Evolutionary conservation across 2,113 vertebrate species (phyloP).

Genomic region (Orcinus orca): DNA sequence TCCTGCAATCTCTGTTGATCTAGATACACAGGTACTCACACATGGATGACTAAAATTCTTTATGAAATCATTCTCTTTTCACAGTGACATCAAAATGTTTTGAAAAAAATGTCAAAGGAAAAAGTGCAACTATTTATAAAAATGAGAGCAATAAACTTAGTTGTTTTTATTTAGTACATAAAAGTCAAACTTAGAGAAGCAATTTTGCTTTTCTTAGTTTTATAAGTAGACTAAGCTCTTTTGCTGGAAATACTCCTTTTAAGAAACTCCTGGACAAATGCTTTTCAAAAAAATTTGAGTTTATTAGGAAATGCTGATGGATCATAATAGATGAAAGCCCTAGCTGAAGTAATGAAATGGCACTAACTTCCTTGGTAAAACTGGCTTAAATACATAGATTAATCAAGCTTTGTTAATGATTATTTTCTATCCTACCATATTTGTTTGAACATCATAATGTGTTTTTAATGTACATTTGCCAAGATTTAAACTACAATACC

Average conservation of each 20-base stretch:
- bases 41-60: background rate
- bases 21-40: background rate
- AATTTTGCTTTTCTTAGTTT: constrained; percentile 20
- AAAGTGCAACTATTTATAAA: background rate
- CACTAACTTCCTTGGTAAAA: constrained; percentile 12
- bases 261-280: background rate
- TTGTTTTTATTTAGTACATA: background rate
- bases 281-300: background rate
- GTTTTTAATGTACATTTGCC: constrained; percentile 24
- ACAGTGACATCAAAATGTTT: background rate
- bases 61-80: background rate
- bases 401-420: background rate
- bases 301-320: constrained; percentile 35
- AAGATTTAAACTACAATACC: constrained; percentile 50
- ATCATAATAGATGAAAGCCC: constrained; percentile 37
- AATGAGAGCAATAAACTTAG: background rate
- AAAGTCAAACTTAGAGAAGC: background rate
- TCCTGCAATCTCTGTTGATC: background rate
- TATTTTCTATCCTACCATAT: constrained; percentile 43
- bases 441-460: constrained; percentile 54
- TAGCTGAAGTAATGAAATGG: constrained; percentile 22
- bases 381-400: background rate
- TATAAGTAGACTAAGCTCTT: background rate
- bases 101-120: background rate
- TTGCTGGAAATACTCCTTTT: constrained; percentile 16